Base-by-base conservation (phyloP, 2,888 invertebrate genomes). In the Drosophila robusta region DNA sequence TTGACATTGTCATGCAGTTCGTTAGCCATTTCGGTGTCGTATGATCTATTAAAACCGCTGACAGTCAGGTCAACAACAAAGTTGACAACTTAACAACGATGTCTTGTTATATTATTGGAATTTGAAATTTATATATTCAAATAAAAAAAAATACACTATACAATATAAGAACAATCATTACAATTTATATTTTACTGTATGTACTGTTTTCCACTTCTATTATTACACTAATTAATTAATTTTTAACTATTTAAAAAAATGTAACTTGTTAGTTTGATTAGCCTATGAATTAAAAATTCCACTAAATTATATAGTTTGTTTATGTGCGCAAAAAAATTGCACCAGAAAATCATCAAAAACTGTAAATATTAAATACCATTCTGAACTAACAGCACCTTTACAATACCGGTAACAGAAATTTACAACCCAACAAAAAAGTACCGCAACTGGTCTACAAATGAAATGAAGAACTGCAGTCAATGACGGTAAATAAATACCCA, bases 1-100 rank as follows among this genome's bases (percentile, higher is more conserved):
- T 89, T 81, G 85, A 86, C 89, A 86, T 89, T 86, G 89, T 86
- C 86, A 86, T 87, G 86, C 85, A 86, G 80, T 87, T 86, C 82
- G 86, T 89, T 86, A 77, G 82, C 77, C 60, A 66, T 75, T 79
- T 79, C 62, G 12, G 29, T 56, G 32, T 45, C 36, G 16, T 55
- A 57, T 55, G 70, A 62, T 62, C 45, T 65, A 51, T 65, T 61
- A 46, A 54, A 63, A 22, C 51, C 41, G 66, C 42, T 71, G 72
- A 76, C 73, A 71, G 60, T 18, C 66, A 44, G 62, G 26, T 45
- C 61, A 39, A 47, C 42, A 38, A 8, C 36, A 24, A 54, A 47
- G n/a, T 55, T 71, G 74, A 68, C 70, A 71, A 32, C 46, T 56
- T 34, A 71, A 68, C 50, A 54, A 29, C 16, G 44, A 24, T 42